Evolutionary conservation across 2,113 vertebrate species (phyloP), one percentile per base, ranked within the genome.

Genomic region (Sialia sialis): DNA sequence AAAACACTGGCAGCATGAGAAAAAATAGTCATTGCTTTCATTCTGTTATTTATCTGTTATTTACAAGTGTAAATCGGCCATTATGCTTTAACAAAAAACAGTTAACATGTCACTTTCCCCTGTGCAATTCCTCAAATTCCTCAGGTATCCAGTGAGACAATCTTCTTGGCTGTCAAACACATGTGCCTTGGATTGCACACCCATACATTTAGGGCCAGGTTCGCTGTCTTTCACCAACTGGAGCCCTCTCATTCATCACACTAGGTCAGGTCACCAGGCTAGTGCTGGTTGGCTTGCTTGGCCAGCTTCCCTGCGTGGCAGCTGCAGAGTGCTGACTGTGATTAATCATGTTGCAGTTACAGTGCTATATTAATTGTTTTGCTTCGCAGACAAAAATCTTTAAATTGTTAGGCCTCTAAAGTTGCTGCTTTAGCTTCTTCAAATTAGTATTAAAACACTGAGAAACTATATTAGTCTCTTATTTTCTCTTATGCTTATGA

Each of bases 21-120:
- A 97, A 96, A 96, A 95, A 84, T 25, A 92, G 38, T 70, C 25
- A 26, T 56, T 59, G 26, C 66, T 83, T 97, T 77, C 80, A 41
- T 91, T 86, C 89, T 92, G 79, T 93, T 51, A 95, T 94, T 93
- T 97, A 85, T 92, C 88, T 93, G 55, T 54, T 48, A 48, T 90
- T 89, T 75, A 60, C 41, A 90, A 92, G 20, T 26, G 38, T 96
- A 96, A 96, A 97, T 96, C 86, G 56, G 69, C 87, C 93, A 72
- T 91, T 68, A 75, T 44, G 22, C 19, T 87, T 95, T 92, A 89
- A 64, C n/a, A 80, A 44, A 85, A 85, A 95, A 86, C 63, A 85
- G 58, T 95, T 80, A 68, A n/a, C 73, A 7, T 59, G 66, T 85
- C 66, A 43, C 46, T 51, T 95, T 95, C 55, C 34, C 30, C 30